These are phyloP conservation scores for Epizoanthus stellaris DNA, from an alignment of 92 coral and sea anemone genomes.

Conservation along the genomic window DNA sequence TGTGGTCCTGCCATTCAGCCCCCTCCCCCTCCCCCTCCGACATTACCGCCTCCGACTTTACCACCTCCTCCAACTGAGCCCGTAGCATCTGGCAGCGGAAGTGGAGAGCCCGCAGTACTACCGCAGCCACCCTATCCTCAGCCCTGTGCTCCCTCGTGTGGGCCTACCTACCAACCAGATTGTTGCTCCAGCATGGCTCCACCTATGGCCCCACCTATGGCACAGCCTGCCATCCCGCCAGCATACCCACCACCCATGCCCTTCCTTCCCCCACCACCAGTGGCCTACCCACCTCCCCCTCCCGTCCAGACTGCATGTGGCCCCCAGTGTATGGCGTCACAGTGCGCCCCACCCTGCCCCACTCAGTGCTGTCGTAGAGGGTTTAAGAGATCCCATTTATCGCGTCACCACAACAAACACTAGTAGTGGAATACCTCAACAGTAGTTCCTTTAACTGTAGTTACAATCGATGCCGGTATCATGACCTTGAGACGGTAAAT, in stretches of 20 bases:
- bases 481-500: no score
- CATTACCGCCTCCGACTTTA: slow-evolving; percentile 45
- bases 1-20: slow-evolving; percentile 56
- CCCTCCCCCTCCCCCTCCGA: slow-evolving; percentile 54
- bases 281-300: slow-evolving; percentile 76
- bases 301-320: slow-evolving; percentile 54
- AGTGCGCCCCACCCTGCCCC: slow-evolving; percentile 78
- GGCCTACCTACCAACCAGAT: slow-evolving; percentile 69
- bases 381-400: slow-evolving; percentile 42
- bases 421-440: not conserved
- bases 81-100: slow-evolving; percentile 56
- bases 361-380: slow-evolving; percentile 77
- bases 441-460: not conserved
- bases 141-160: slow-evolving; percentile 84
- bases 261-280: slow-evolving; percentile 53
- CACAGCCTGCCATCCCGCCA: slow-evolving; percentile 38
- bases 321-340: slow-evolving; percentile 61
- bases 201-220: slow-evolving; percentile 49
- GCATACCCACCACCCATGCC: slow-evolving; percentile 54
- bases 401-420: slow-evolving; percentile 32
- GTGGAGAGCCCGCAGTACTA: slow-evolving; percentile 33
- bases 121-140: slow-evolving; percentile 60
- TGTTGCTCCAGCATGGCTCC: slow-evolving; percentile 68
- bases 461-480: no score
- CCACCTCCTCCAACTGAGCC: slow-evolving; percentile 57